Evolutionary conservation across 2,113 vertebrate species (phyloP), one percentile per base, ranked within the genome.

Genomic region (Caranx ignobilis): DNA sequence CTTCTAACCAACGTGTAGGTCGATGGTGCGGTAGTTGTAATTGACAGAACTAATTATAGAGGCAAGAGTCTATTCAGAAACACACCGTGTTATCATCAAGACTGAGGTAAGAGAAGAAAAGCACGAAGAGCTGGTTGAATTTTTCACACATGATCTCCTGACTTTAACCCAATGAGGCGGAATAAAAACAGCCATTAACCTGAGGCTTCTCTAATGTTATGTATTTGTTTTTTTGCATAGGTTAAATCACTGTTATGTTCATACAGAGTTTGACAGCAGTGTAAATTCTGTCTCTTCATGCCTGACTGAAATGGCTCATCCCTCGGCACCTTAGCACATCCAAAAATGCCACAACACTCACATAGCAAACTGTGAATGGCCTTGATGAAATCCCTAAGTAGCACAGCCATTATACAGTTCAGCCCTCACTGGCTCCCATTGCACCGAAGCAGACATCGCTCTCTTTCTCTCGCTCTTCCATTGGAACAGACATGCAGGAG

Each of bases 301-400:
- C 18, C 34, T 4, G 47, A 73, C 65, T 64, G 75, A 84, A 87
- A 87, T 88, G 79, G 74, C 79, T 77, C n/a, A 50, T 88, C 89
- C 68, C 75, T 81, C 16, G 75, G 76, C 80, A 63, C 81, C 62
- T 65, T 66, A 19, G 71, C 77, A 66, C 68, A 32, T 75, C 77
- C 72, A 77, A 73, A 88, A 87, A 81, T 66, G 67, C 85, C 79
- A 85, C 81, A 83, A 67, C 70, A 66, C 65, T 73, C 59, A 84
- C 86, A 89, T 83, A 87, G 32, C 86, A 87, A 85, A 90, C 69
- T 89, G 71, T 94, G 91, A 92, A 92, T 93, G 87, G 89, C 86
- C 87, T 92, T 92, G 93, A 92, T 92, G 89, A 92, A 91, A 91
- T 89, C 90, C 81, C 88, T 65, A 62, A 73, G 88, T 64, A 83